Conservation (phyloP, 2,113 vertebrate genomes). For the Myodes glareolus region DNA sequence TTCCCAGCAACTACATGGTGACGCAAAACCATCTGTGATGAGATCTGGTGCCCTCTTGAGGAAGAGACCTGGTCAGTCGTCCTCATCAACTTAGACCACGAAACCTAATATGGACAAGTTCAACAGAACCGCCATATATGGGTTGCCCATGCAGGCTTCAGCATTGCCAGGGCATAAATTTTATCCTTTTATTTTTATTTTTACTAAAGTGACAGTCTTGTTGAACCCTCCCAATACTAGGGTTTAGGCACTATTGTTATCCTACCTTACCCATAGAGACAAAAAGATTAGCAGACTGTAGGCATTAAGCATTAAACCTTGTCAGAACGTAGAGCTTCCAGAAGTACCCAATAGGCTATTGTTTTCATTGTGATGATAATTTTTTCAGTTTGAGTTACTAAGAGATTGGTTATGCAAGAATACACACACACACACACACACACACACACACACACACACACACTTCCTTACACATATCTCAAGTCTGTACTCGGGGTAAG, state of each 20-base stretch:
- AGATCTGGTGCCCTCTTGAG: no score
- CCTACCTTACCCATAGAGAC: not conserved
- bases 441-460: not conserved
- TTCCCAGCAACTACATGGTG: no score
- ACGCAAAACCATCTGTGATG: no score
- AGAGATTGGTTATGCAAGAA: not conserved
- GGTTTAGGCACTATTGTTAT: not conserved
- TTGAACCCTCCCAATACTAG: not conserved
- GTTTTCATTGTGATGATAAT: not conserved
- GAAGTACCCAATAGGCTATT: not conserved
- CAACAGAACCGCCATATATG: no score
- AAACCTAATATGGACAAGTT: no score
- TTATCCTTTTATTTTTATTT: no score
- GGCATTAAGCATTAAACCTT: not conserved
- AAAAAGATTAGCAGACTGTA: not conserved
- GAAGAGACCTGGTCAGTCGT: no score
- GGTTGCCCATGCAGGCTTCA: no score
- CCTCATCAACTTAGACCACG: no score
- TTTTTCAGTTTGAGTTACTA: slow-evolving; percentile 19
- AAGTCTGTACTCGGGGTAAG: not conserved
- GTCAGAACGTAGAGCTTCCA: not conserved
- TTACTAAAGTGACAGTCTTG: not conserved
- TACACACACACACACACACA: not conserved
- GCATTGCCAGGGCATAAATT: no score
- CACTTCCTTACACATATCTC: not conserved